Percentiles rank a stretch among this genome's conserved stretches.
Conservation (phyloP, 2,113 vertebrate genomes). For the Phaethornis superciliosus region DNA sequence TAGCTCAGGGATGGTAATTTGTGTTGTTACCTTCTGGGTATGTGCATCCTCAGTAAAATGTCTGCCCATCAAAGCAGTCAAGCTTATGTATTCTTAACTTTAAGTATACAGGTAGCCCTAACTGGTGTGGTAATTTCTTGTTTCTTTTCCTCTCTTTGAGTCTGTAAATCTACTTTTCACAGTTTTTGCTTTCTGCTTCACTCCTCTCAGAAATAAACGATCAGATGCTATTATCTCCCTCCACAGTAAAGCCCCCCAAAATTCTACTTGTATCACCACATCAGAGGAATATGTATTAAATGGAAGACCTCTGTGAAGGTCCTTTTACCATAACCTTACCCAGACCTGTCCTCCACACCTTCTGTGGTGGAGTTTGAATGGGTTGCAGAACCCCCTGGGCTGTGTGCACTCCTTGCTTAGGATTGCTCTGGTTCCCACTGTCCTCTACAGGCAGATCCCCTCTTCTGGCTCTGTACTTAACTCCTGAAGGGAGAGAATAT, state of each 20-base stretch:
- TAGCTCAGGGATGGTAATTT: neutral
- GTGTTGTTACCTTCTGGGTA: neutral
- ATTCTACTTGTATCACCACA: neutral
- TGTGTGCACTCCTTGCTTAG: neutral
- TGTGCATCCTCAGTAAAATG: neutral
- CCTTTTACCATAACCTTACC: neutral
- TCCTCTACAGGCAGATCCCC: neutral
- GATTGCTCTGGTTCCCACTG: neutral
- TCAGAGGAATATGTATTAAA: neutral
- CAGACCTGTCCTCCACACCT: neutral
- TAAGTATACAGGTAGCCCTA: neutral
- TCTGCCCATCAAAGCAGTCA: neutral
- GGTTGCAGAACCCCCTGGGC: neutral
- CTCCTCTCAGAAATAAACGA: neutral
- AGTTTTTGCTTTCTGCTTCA: neutral
- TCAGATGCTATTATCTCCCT: neutral
- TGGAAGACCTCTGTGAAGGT: neutral
- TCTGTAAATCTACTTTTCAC: neutral
- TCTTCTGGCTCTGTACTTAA: neutral
- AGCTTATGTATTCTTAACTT: neutral
- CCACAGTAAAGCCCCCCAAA: neutral
- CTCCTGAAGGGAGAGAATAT: neutral
- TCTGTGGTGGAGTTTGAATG: fast-evolving
- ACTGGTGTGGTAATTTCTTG: neutral
- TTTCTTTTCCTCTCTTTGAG: neutral